phyloP scores from a whole-genome alignment of 2,113 vertebrate genomes.

The Emydocephalus ijimae region DNA sequence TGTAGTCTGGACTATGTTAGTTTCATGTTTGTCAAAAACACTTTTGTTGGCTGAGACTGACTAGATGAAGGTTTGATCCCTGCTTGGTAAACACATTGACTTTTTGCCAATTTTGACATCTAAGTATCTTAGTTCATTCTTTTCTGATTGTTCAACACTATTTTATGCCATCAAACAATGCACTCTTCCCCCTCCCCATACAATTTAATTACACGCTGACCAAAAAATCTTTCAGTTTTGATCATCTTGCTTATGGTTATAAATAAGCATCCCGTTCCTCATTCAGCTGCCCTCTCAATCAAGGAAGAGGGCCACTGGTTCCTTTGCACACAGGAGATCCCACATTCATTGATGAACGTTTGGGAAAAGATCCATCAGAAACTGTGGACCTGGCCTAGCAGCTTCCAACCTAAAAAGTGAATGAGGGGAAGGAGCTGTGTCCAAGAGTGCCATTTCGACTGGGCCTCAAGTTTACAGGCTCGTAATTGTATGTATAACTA shows the following conservation, averaged over 20 bases:
- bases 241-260: constrained; percentile 39
- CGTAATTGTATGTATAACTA: background rate
- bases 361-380: background rate
- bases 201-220: constrained; percentile 31
- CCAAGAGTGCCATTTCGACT: background rate
- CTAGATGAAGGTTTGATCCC: constrained; percentile 71
- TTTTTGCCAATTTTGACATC: constrained; percentile 60
- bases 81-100: constrained; percentile 64
- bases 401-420: background rate
- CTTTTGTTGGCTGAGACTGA: constrained; percentile 67
- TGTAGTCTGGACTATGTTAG: constrained; percentile 62
- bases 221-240: constrained; percentile 49
- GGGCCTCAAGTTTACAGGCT: background rate
- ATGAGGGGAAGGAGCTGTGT: background rate
- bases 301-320: background rate
- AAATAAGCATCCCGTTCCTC: background rate
- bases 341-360: background rate
- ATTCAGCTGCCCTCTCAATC: background rate
- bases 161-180: background rate
- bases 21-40: constrained; percentile 58
- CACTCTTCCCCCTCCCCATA: constrained; percentile 41
- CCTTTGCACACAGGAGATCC: background rate
- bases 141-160: constrained; percentile 41
- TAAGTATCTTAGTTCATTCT: constrained; percentile 67
- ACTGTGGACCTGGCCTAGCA: background rate